Conservation (phyloP, 2,113 vertebrate genomes). For the Pycnonotus jocosus region DNA sequence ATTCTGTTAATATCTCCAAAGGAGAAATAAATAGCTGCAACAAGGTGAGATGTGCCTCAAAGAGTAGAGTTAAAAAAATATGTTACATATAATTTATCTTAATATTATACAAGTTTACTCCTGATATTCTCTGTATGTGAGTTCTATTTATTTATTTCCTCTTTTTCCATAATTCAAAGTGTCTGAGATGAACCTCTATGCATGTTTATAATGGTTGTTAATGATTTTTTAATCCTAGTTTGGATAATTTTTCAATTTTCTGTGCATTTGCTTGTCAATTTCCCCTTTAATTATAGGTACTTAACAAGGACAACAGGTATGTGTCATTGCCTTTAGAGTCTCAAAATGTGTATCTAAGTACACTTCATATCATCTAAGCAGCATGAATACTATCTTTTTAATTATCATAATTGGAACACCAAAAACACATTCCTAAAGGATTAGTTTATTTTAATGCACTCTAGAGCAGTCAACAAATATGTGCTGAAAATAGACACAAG, state of each 20-base stretch:
- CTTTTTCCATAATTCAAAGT: neutral
- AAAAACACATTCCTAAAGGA: neutral
- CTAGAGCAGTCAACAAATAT: neutral
- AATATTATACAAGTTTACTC: neutral
- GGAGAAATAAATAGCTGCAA: neutral
- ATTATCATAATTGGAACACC: neutral
- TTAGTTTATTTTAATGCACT: neutral
- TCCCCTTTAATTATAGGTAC: neutral
- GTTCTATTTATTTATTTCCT: neutral
- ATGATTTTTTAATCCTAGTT: neutral
- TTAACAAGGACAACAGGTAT: neutral
- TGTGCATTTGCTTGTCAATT: neutral
- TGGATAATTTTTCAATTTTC: neutral
- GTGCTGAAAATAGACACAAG: conserved; percentile 4
- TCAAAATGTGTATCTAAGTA: neutral
- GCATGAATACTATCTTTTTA: neutral
- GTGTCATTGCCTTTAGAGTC: neutral
- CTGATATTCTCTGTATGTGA: neutral
- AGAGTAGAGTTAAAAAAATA: neutral
- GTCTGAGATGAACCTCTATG: neutral
- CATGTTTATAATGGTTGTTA: neutral
- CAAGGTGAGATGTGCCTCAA: neutral
- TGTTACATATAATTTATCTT: neutral
- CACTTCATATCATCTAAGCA: neutral
- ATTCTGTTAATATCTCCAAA: neutral